A percentile compares a stretch with the other conserved stretches of the same genome.
Evolutionary conservation across 2,888 invertebrate species (phyloP).

Genomic region (Drosophila emarginata): DNA sequence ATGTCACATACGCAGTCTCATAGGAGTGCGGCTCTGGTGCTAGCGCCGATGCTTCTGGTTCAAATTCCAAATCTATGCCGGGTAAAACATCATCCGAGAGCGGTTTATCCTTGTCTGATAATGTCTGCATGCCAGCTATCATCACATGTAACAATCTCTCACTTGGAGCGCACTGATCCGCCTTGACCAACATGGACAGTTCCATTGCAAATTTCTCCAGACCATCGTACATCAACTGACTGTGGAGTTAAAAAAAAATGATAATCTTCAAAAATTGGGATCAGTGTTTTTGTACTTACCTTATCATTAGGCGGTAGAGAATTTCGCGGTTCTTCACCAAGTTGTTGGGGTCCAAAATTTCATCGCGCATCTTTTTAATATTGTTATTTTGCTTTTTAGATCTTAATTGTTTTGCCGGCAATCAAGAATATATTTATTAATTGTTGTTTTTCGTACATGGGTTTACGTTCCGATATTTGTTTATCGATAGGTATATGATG

Average conservation of each 20-base stretch:
- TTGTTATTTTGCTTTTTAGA: not conserved
- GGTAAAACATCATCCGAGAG: conserved; percentile 81
- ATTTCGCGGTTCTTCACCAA: conserved; percentile 94
- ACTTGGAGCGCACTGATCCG: conserved; percentile 97
- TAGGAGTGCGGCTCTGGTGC: conserved; percentile 98
- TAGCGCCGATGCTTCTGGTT: conserved; percentile 95
- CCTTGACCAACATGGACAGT: conserved; percentile 91
- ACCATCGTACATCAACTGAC: conserved; percentile 99
- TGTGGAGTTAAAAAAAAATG: conserved; percentile 79
- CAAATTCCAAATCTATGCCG: conserved; percentile 93
- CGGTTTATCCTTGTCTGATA: conserved; percentile 86
- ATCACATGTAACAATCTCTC: conserved; percentile 94
- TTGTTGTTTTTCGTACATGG: not conserved
- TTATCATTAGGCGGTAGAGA: conserved; percentile 95
- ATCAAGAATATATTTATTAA: conserved; percentile 9
- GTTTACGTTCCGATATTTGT: not conserved
- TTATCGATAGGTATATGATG: not conserved
- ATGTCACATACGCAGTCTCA: conserved; percentile 99
- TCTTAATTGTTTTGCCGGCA: not conserved
- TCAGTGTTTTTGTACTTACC: conserved; percentile 84
- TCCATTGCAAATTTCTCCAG: conserved; percentile 95
- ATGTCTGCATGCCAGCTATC: conserved; percentile 92
- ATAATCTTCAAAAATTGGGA: no score
- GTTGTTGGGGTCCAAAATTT: conserved; percentile 87
- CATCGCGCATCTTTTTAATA: conserved; percentile 79